Evolutionary conservation across 2,113 vertebrate genomes (phyloP).

Genomic region (Coregonus clupeaformis): DNA sequence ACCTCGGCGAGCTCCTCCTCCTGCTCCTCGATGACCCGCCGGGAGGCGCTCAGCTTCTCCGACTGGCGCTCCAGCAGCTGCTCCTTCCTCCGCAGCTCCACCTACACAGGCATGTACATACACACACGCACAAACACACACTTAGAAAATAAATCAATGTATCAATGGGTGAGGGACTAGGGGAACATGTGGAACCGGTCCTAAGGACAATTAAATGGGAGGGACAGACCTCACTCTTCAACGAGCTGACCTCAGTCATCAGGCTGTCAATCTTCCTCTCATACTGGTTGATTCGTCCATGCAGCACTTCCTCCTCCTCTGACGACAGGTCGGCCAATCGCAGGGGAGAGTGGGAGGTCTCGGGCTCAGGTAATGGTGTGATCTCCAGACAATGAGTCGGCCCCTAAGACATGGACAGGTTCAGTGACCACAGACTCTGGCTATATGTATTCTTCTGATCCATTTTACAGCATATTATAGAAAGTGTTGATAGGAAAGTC

Average conservation of each 20-base stretch:
- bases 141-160: too few species aligned
- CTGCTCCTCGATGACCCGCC: conserved; percentile 81
- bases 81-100: conserved; percentile 76
- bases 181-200: background rate
- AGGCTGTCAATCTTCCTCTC: conserved; percentile 87
- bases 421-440: background rate
- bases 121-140: too few species aligned
- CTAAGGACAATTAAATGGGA: background rate
- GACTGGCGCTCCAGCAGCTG: conserved; percentile 67
- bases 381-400: conserved; percentile 78
- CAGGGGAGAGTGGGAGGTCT: conserved; percentile 74
- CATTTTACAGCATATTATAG: too few species aligned
- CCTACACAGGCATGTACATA: conserved; percentile 58
- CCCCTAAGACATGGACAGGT: conserved; percentile 64
- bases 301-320: conserved; percentile 79
- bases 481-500: too few species aligned
- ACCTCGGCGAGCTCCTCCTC: conserved; percentile 83
- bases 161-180: too few species aligned
- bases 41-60: conserved; percentile 73
- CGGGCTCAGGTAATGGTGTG: conserved; percentile 68
- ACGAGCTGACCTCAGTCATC: conserved; percentile 81
- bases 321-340: conserved; percentile 84
- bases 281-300: conserved; percentile 80
- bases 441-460: too few species aligned
- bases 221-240: conserved; percentile 83